Percentiles rank a stretch among this genome's conserved stretches.
Conservation (phyloP, 2,797 vertebrate genomes). For the Nothura maculosa region DNA sequence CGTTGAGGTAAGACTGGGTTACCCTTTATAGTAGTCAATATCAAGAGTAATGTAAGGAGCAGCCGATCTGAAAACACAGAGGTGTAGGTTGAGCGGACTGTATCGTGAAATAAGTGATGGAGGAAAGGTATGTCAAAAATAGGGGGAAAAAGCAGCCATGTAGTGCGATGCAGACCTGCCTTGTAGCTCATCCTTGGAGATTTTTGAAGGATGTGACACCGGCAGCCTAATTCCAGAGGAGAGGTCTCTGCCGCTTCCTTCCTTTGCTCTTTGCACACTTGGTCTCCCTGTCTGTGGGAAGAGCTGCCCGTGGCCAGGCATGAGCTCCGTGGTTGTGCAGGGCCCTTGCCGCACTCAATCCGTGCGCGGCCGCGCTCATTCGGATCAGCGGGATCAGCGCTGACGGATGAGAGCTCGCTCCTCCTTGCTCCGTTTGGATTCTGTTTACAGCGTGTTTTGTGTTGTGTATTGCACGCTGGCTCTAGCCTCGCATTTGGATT, state of each 20-base stretch:
- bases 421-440: not conserved
- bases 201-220: not conserved
- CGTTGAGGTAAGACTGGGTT: not conserved
- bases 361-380: not conserved
- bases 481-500: not conserved
- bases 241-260: not conserved
- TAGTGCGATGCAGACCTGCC: constrained; percentile 10
- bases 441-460: not conserved
- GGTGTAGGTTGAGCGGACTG: not conserved
- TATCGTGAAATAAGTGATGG: not conserved
- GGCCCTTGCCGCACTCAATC: too few relatives aligned
- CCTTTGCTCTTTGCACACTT: not conserved
- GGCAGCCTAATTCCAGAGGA: not conserved
- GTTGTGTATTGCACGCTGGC: not conserved
- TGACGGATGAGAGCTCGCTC: too few relatives aligned
- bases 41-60: not conserved
- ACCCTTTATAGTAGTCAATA: not conserved
- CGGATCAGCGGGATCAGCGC: not conserved
- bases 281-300: not conserved
- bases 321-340: not conserved
- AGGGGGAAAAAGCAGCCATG: constrained; percentile 13
- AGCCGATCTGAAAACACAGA: not conserved
- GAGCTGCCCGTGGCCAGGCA: not conserved
- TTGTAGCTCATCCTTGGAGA: not conserved
- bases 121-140: not conserved